These are phyloP conservation scores for Tachina grossa DNA, from an alignment of 2,888 invertebrate species.

Conservation along the genomic window DNA sequence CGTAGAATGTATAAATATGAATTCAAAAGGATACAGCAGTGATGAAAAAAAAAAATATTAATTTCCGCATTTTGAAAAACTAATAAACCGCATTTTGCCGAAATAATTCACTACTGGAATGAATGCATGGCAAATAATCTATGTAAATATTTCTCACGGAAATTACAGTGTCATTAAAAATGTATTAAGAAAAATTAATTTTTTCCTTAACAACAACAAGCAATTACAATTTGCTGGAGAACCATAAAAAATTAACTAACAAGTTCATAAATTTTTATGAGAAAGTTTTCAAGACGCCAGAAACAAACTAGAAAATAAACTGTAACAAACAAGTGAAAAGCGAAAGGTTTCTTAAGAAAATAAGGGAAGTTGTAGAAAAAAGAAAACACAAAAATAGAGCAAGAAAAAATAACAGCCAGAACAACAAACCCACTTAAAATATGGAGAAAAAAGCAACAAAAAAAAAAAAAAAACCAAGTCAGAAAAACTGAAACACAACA, in stretches of 20 bases:
- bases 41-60: conserved; percentile 57
- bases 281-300: background rate
- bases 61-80: conserved; percentile 76
- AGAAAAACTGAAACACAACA: conserved; percentile 20
- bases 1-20: conserved; percentile 7
- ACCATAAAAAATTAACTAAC: background rate
- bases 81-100: conserved; percentile 34
- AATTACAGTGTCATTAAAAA: conserved; percentile 46
- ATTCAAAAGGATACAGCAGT: conserved; percentile 20
- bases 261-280: conserved; percentile 43
- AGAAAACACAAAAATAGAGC: conserved; percentile 29
- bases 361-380: conserved; percentile 26
- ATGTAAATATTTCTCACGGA: conserved; percentile 31
- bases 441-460: background rate
- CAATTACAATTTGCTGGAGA: conserved; percentile 10
- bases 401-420: conserved; percentile 17
- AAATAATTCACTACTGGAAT: background rate
- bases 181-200: background rate
- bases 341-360: conserved; percentile 3
- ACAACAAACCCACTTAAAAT: conserved; percentile 27
- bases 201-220: conserved; percentile 7
- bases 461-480: conserved; percentile 9
- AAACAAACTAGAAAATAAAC: conserved; percentile 5
- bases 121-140: background rate
- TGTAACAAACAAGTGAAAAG: background rate